Percentiles rank a stretch among this genome's conserved stretches.
phyloP scores from a whole-genome alignment of 2,888 invertebrate genomes.

The Amorpha juglandis region DNA sequence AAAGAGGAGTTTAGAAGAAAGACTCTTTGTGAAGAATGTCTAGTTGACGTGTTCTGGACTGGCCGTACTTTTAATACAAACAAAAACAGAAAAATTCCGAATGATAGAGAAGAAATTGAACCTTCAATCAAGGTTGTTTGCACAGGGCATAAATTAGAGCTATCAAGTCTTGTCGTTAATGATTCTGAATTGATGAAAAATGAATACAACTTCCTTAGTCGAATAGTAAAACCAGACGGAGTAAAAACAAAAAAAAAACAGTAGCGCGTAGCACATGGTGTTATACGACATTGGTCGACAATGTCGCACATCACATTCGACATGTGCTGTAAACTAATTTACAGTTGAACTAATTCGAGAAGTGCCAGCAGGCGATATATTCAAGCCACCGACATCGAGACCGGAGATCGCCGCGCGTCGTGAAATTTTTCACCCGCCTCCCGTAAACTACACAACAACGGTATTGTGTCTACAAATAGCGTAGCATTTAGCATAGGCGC shows the following conservation, averaged over 20 bases:
- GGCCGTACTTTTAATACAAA: too few species aligned
- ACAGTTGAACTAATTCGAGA: slow-evolving; percentile 39
- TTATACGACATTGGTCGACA: not conserved
- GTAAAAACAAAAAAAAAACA: not conserved
- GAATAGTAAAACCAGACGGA: not conserved
- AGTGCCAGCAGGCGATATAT: slow-evolving; percentile 38
- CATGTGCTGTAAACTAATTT: slow-evolving; percentile 32
- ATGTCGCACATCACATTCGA: slow-evolving; percentile 12
- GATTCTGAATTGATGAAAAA: too few species aligned
- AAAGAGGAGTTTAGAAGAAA: too few species aligned
- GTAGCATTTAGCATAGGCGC: slow-evolving; percentile 52
- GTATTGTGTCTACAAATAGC: slow-evolving; percentile 47
- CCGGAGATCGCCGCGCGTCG: slow-evolving; percentile 12
- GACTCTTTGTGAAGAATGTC: too few species aligned
- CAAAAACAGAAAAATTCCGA: too few species aligned
- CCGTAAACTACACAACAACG: slow-evolving; percentile 36
- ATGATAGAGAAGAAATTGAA: too few species aligned
- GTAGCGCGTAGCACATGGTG: not conserved
- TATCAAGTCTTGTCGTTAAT: too few species aligned
- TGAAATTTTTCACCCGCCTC: slow-evolving; percentile 38
- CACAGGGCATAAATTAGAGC: too few species aligned
- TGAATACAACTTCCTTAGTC: not conserved
- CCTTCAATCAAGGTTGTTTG: too few species aligned
- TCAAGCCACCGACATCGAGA: slow-evolving; percentile 27
- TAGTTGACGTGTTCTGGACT: too few species aligned